These are phyloP conservation scores for Diaphora mendica DNA, from an alignment of 2,888 invertebrate genomes.

Conservation along the genomic window DNA sequence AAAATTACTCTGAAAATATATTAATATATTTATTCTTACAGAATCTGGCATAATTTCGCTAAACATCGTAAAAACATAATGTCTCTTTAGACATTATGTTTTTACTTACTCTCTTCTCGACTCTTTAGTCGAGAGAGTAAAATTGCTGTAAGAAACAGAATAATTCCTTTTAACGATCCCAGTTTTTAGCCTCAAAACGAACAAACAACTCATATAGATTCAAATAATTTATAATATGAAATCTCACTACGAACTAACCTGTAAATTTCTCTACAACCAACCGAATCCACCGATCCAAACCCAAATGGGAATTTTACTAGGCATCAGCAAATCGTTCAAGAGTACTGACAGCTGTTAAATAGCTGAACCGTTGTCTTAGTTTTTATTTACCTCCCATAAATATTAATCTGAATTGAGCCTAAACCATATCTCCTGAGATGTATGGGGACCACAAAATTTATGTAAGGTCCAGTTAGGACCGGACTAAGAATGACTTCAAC, in stretches of 20 bases:
- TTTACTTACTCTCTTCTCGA: too few relatives aligned
- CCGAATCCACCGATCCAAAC: neutral
- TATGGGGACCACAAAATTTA: slow-evolving; percentile 72
- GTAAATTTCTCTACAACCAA: slow-evolving; percentile 24
- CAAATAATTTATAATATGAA: neutral
- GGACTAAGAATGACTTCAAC: slow-evolving; percentile 67
- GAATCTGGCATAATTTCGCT: neutral
- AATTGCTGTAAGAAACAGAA: too few relatives aligned
- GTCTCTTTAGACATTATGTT: too few relatives aligned
- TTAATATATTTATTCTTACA: neutral
- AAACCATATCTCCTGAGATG: slow-evolving; percentile 64
- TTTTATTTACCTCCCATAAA: slow-evolving; percentile 66
- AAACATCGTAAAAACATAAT: neutral
- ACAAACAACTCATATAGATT: neutral
- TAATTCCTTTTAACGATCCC: too few relatives aligned
- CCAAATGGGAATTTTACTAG: neutral
- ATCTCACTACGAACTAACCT: neutral
- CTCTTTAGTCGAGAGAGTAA: too few relatives aligned
- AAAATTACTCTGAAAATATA: neutral
- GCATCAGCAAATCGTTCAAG: neutral
- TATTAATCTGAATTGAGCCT: slow-evolving; percentile 66
- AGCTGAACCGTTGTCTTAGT: slow-evolving; percentile 47
- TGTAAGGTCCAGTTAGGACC: slow-evolving; percentile 65
- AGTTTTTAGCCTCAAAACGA: neutral
- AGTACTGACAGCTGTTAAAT: slow-evolving; percentile 45